Conservation (phyloP, 2,888 invertebrate species). For the Eledona agricola region DNA sequence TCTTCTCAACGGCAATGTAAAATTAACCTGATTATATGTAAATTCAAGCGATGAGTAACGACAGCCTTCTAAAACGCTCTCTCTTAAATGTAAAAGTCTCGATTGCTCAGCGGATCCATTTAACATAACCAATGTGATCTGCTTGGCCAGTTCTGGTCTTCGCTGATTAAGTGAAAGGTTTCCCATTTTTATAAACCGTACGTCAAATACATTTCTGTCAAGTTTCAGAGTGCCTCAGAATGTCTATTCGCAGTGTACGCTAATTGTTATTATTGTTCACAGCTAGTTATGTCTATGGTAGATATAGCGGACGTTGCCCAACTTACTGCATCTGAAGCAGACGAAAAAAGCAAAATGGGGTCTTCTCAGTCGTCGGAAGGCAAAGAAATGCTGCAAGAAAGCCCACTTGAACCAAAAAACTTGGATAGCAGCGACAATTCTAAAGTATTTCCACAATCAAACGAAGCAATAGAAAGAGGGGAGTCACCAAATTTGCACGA, state of each 20-base stretch:
- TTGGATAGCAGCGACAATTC: too few relatives aligned
- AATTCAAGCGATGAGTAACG: conserved; percentile 16
- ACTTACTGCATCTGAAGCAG: conserved; percentile 27
- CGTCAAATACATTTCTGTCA: conserved; percentile 9
- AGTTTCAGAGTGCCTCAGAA: too few relatives aligned
- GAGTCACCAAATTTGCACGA: conserved; percentile 61
- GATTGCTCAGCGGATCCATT: too few relatives aligned
- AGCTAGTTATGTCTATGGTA: conserved; percentile 31
- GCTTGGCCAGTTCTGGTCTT: conserved; percentile 2
- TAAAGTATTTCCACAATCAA: conserved; percentile 50
- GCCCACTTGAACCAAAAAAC: too few relatives aligned
- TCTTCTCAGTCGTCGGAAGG: conserved; percentile 46
- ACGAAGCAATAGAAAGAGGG: conserved; percentile 46
- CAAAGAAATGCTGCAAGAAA: too few relatives aligned
- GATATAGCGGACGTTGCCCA: conserved; percentile 24
- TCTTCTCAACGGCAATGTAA: conserved; percentile 7
- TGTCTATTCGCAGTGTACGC: too few relatives aligned
- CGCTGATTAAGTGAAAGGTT: conserved; percentile 16
- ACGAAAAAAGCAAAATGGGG: conserved; percentile 42
- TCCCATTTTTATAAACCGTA: conserved; percentile 12
- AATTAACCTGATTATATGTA: conserved; percentile 18
- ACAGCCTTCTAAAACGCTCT: conserved; percentile 1
- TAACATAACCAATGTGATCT: too few relatives aligned
- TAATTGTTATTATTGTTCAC: conserved; percentile 17
- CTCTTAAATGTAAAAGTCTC: too few relatives aligned